These are phyloP conservation scores for Protobothrops mucrosquamatus DNA, from an alignment of 2,113 vertebrate species.

Conservation along the genomic window DNA sequence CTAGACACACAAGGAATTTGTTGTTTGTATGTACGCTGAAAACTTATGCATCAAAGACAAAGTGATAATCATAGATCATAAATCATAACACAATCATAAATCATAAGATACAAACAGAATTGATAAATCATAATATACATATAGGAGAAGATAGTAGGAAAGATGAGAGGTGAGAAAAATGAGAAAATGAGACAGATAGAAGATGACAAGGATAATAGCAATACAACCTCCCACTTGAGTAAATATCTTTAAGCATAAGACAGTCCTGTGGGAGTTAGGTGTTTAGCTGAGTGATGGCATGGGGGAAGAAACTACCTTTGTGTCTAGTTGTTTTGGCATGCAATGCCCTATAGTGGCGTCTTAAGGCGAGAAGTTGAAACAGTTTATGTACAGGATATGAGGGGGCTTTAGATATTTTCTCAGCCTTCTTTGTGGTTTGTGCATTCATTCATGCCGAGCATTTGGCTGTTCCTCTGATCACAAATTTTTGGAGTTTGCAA, in stretches of 20 bases:
- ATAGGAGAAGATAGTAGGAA: too few relatives aligned
- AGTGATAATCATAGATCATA: too few relatives aligned
- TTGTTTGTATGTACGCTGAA: too few relatives aligned
- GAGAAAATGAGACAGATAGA: too few relatives aligned
- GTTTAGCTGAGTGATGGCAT: neutral
- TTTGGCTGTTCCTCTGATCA: neutral
- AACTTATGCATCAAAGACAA: too few relatives aligned
- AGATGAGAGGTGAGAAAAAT: too few relatives aligned
- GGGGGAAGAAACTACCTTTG: too few relatives aligned
- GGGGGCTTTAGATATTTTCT: neutral
- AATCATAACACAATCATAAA: too few relatives aligned
- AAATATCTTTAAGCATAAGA: neutral
- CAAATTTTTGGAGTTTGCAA: neutral
- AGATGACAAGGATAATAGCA: neutral
- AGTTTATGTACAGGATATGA: neutral
- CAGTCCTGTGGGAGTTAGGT: neutral
- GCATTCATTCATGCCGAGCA: neutral
- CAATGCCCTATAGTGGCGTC: neutral
- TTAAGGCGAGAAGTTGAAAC: neutral
- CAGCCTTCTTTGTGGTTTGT: neutral
- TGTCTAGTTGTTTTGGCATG: too few relatives aligned
- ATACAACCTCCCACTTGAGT: neutral
- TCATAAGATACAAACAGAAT: too few relatives aligned
- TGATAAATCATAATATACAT: too few relatives aligned
- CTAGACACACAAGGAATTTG: too few relatives aligned